Evolutionary conservation across 1,140 invertebrate species (phyloP).

Genomic region (Belonocnema kinseyi): DNA sequence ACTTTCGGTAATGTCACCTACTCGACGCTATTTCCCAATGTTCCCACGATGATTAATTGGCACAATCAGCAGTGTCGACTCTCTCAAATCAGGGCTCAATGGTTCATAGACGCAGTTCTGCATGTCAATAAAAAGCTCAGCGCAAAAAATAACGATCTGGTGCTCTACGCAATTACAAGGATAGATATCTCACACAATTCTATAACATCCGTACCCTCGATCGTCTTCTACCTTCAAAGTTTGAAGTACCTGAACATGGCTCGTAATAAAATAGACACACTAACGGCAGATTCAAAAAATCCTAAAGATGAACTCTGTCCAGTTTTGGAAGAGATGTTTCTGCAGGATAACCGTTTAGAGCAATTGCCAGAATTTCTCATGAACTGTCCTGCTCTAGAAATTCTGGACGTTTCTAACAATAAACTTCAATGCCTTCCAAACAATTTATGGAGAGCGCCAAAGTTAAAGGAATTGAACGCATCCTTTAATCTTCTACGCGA

Average conservation of each 20-base stretch:
- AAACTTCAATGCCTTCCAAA: constrained; percentile 91
- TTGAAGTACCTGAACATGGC: constrained; percentile 88
- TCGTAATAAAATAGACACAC: constrained; percentile 86
- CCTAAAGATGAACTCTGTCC: constrained; percentile 79
- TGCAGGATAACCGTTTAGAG: constrained; percentile 92
- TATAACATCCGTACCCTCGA: constrained; percentile 86
- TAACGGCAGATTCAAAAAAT: constrained; percentile 74
- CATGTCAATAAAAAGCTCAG: constrained; percentile 90
- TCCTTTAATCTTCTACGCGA: constrained; percentile 92
- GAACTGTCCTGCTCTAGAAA: constrained; percentile 85
- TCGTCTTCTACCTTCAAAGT: constrained; percentile 86
- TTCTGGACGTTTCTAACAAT: constrained; percentile 95
- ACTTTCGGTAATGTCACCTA: constrained; percentile 83
- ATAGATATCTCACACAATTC: constrained; percentile 96
- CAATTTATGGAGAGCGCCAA: constrained; percentile 92
- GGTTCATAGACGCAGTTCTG: constrained; percentile 89
- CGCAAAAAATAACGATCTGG: constrained; percentile 82
- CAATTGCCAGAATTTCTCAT: constrained; percentile 88
- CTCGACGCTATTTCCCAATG: constrained; percentile 88
- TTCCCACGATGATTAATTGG: constrained; percentile 96
- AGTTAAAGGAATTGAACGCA: constrained; percentile 92
- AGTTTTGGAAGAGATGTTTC: constrained; percentile 90
- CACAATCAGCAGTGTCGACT: constrained; percentile 87
- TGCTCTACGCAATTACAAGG: constrained; percentile 92
- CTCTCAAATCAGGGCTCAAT: constrained; percentile 83